Evolutionary conservation across 2,888 invertebrate species (phyloP).

Genomic region (Troides aeacus): DNA sequence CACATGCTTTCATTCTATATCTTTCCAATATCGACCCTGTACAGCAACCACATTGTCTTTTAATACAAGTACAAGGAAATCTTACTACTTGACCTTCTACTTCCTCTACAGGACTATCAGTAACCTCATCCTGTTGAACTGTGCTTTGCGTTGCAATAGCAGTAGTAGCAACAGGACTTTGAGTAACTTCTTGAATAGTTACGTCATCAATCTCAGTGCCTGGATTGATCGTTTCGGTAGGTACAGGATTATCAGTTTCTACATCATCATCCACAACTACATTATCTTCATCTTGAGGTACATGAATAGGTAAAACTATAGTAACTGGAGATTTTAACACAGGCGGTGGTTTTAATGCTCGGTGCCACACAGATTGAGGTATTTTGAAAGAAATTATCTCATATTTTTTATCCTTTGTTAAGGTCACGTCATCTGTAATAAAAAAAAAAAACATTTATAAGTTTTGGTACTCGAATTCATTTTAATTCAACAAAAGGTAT

Average conservation of each 20-base stretch:
- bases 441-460: constrained; percentile 20
- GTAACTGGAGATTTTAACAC: constrained; percentile 68
- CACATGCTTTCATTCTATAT: constrained; percentile 87
- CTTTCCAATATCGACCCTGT: constrained; percentile 82
- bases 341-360: constrained; percentile 63
- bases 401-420: constrained; percentile 51
- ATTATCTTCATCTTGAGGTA: constrained; percentile 51
- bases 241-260: constrained; percentile 43
- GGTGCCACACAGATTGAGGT: constrained; percentile 57
- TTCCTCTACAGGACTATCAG: constrained; percentile 40
- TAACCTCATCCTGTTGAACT: constrained; percentile 44
- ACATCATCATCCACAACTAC: constrained; percentile 39
- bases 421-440: constrained; percentile 43
- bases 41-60: constrained; percentile 85
- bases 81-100: constrained; percentile 72
- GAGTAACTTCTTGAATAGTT: constrained; percentile 39
- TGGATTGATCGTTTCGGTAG: constrained; percentile 38
- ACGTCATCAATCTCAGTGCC: constrained; percentile 37
- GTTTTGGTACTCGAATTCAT: constrained; percentile 15
- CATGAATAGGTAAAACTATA: constrained; percentile 64
- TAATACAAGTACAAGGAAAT: constrained; percentile 82
- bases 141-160: constrained; percentile 45
- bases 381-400: constrained; percentile 60
- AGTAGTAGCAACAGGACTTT: constrained; percentile 37
- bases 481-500: background rate